Evolutionary conservation across 2,797 vertebrate genomes (phyloP).

Genomic region (Myotis vivesi): DNA sequence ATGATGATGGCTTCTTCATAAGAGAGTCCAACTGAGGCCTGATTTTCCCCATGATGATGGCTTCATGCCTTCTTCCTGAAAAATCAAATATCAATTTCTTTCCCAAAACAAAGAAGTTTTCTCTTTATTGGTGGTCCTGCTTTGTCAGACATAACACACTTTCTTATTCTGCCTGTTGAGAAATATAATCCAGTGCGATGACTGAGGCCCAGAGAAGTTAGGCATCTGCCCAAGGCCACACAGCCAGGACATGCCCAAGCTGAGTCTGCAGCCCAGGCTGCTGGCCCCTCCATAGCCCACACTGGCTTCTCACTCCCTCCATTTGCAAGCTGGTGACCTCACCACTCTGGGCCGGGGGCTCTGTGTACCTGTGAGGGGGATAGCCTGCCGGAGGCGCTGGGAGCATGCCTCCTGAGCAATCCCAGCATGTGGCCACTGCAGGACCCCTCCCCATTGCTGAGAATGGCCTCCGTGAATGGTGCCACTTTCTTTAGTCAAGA

Average conservation of each 20-base stretch:
- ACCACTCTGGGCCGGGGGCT: background rate
- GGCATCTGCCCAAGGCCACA: background rate
- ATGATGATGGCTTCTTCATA: background rate
- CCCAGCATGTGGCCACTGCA: background rate
- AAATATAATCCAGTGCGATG: background rate
- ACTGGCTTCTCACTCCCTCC: background rate
- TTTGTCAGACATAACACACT: background rate
- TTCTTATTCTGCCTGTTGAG: background rate
- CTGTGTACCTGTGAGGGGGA: background rate
- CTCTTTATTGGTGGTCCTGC: background rate
- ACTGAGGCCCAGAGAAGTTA: constrained; percentile 49
- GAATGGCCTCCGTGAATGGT: background rate
- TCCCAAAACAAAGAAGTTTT: background rate
- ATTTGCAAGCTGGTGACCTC: background rate
- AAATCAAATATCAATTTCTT: background rate
- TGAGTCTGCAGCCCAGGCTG: background rate
- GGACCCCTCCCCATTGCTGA: background rate
- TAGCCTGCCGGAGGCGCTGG: background rate
- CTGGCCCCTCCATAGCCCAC: background rate
- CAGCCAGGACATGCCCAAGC: background rate
- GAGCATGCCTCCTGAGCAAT: fast-evolving
- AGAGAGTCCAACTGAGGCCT: background rate
- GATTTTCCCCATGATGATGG: background rate
- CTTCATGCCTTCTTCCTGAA: background rate
- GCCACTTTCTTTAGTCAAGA: background rate